phyloP scores from a whole-genome alignment of 2,113 vertebrate species.

The Chamaea fasciata region DNA sequence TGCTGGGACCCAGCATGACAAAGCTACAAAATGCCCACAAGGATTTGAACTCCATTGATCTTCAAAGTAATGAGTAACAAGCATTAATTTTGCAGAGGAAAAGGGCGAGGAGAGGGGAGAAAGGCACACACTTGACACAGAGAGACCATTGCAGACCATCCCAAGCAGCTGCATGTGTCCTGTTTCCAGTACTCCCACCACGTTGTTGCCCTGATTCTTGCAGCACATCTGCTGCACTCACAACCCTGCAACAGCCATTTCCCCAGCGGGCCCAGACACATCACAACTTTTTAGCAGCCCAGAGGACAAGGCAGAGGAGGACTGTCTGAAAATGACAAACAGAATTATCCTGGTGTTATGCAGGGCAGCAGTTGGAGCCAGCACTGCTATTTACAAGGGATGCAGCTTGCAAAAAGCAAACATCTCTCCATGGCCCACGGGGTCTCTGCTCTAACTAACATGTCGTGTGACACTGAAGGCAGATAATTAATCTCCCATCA shows the following conservation, averaged over 20 bases:
- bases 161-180: neutral
- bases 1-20: neutral
- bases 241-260: slow-evolving; percentile 1
- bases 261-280: slow-evolving; percentile 9
- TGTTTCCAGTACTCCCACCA: neutral
- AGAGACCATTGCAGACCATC: neutral
- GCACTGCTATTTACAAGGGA: slow-evolving; percentile 66
- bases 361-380: slow-evolving; percentile 37
- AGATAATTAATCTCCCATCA: slow-evolving; percentile 72
- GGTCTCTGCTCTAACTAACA: slow-evolving; percentile 15
- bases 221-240: neutral
- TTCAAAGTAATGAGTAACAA: neutral
- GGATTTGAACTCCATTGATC: neutral
- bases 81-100: neutral
- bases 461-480: slow-evolving; percentile 52
- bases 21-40: neutral
- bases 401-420: slow-evolving; percentile 57
- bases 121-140: neutral
- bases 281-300: slow-evolving; percentile 36
- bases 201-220: neutral
- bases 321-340: slow-evolving; percentile 73
- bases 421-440: slow-evolving; percentile 44
- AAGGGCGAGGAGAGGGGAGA: neutral
- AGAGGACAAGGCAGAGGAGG: slow-evolving; percentile 34
- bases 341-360: slow-evolving; percentile 61